These are phyloP conservation scores for Semibalanus balanoides DNA, from an alignment of 1,140 invertebrate genomes.

Conservation along the genomic window DNA sequence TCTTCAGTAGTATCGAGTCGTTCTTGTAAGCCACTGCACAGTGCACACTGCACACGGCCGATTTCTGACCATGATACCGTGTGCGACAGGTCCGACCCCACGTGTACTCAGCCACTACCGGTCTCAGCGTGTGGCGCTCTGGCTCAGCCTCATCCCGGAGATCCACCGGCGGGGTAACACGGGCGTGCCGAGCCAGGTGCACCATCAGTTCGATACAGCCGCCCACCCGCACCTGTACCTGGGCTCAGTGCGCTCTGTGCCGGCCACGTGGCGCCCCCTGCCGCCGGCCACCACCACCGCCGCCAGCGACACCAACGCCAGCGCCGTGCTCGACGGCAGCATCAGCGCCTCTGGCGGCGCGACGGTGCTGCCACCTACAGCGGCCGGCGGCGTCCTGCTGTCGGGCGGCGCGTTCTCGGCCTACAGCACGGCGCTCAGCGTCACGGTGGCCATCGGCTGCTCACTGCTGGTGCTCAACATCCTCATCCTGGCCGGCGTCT, in stretches of 20 bases:
- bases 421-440: conserved; percentile 72
- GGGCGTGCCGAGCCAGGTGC: conserved; percentile 4
- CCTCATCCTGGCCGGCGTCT: conserved; percentile 82
- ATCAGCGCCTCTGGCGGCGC: background rate
- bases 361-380: background rate
- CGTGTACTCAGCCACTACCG: conserved; percentile 88
- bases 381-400: background rate
- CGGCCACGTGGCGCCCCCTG: conserved; percentile 8
- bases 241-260: conserved; percentile 8
- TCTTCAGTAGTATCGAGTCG: too few species aligned
- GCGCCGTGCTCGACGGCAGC: conserved; percentile 16
- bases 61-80: too few species aligned
- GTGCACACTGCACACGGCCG: too few species aligned
- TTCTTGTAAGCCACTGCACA: too few species aligned
- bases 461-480: conserved; percentile 77
- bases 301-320: conserved; percentile 14
- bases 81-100: conserved; percentile 56
- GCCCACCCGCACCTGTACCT: conserved; percentile 8
- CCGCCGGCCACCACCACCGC: conserved; percentile 12
- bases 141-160: conserved; percentile 87
- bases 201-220: conserved; percentile 11
- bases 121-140: conserved; percentile 86
- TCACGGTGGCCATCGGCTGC: conserved; percentile 88
- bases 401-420: conserved; percentile 50
- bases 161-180: conserved; percentile 49